A percentile compares a stretch with the other conserved stretches of the same genome.
These are phyloP conservation scores for Cantharis flavilabris DNA, from an alignment of 2,888 invertebrate genomes.

Conservation along the genomic window DNA sequence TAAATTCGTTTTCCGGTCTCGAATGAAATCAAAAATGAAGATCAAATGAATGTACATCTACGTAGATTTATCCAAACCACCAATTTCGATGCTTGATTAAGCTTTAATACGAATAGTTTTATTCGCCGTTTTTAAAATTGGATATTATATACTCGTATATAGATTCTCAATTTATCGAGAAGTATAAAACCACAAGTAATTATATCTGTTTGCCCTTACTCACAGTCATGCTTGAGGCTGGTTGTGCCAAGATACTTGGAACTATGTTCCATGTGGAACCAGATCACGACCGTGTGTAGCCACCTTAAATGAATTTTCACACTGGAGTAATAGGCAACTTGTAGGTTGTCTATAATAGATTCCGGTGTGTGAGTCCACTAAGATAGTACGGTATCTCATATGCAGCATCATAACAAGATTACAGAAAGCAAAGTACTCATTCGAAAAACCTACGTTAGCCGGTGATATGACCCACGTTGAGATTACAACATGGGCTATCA, in stretches of 20 bases:
- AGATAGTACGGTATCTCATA: not conserved
- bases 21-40: not conserved
- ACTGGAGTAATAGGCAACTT: no score
- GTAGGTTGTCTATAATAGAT: no score
- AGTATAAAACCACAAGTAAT: not conserved
- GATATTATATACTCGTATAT: no score
- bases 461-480: not conserved
- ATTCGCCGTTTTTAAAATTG: not conserved
- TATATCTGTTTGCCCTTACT: not conserved
- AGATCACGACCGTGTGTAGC: no score
- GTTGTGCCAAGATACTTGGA: no score
- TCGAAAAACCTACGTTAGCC: not conserved
- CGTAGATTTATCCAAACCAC: not conserved
- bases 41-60: not conserved
- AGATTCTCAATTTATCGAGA: no score
- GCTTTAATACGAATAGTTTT: not conserved
- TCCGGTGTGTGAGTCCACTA: no score
- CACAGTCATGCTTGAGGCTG: no score
- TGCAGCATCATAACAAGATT: not conserved
- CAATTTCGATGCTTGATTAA: not conserved
- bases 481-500: not conserved
- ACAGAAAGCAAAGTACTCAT: not conserved
- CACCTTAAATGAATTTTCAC: no score
- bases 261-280: no score
- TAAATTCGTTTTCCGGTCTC: not conserved